Base-by-base conservation (phyloP, 2,888 invertebrate species). In the Clostera curtula region DNA sequence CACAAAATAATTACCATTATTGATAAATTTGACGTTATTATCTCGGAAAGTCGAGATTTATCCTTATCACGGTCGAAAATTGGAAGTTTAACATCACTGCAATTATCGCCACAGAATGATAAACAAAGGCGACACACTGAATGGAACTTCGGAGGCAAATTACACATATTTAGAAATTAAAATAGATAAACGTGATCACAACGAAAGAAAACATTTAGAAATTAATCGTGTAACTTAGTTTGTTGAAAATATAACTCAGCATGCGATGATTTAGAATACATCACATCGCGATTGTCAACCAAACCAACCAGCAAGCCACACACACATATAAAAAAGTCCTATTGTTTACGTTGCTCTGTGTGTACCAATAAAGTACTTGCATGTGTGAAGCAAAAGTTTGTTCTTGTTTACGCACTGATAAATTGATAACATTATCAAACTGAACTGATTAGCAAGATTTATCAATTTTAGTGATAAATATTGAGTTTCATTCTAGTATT, bases 41-140 rank as follows among this genome's bases (percentile, higher is more conserved):
- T 88, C 79, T 87, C 86, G 85, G 87, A 86, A 67, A 88, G 87
- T 62, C 85, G 87, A 63, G 88, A 86, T 79, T 88, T 88, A 73
- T 87, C 85, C 83, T 88, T 89, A 85, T 89, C 89, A 86, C 89
- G 89, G 79, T 90, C 89, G 82, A 90, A 91, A 85, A 90, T 89
- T 86, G 89, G 88, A 84, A 89, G 86, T 85, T 88, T 89, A 85
- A 87, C 88, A 87, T 91, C 91, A 87, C 89, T 85, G 82, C 85
- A 86, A 82, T 85, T 85, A 85, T 85, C 85, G 80, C 88, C 88
- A 85, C 86, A 87, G 75, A 88, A 87, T 85, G 93, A 92, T 89
- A 94, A 91, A 90, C 93, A 94, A 89, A 94, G 91, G 87, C 93
- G 93, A 91, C 93, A 93, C 87, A 94, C 90, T 89, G 92, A 92